Percentiles rank a stretch among this genome's conserved stretches.
Evolutionary conservation across 53 echinoderm and acorn worm genomes (phyloP).

Genomic region (Echinarachnius parma): DNA sequence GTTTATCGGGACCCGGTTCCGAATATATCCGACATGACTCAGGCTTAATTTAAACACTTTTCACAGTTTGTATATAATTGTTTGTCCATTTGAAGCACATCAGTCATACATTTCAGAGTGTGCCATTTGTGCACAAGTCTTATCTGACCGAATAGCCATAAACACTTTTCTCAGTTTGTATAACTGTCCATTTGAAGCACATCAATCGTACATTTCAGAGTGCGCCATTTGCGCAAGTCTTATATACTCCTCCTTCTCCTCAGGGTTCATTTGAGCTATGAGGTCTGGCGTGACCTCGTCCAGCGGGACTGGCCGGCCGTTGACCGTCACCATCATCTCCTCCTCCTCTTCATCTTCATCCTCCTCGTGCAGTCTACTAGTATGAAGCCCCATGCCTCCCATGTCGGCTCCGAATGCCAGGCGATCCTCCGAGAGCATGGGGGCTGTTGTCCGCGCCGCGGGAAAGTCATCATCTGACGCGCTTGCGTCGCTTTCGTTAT

Average conservation of each 20-base stretch:
- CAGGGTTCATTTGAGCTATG: constrained; percentile 75
- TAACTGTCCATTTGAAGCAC: background rate
- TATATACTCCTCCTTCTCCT: constrained; percentile 84
- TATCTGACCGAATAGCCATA: too few relatives aligned
- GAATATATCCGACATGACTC: too few relatives aligned
- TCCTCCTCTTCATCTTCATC: constrained; percentile 95
- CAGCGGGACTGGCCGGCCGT: constrained; percentile 65
- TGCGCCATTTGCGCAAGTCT: constrained; percentile 88
- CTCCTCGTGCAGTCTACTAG: constrained; percentile 64
- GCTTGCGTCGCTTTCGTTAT: constrained; percentile 91
- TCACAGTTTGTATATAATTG: too few relatives aligned
- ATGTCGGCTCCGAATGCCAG: constrained; percentile 32
- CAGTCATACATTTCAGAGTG: constrained; percentile 97
- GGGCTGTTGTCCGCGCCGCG: constrained; percentile 36
- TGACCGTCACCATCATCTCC: constrained; percentile 85
- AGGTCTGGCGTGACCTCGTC: constrained; percentile 85
- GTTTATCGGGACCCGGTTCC: too few relatives aligned
- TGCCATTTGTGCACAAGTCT: constrained; percentile 84
- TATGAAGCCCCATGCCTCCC: constrained; percentile 46
- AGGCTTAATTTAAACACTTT: too few relatives aligned
- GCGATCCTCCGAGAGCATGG: constrained; percentile 45
- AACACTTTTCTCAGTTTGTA: too few relatives aligned
- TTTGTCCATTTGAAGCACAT: constrained; percentile 3
- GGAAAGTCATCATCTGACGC: constrained; percentile 85
- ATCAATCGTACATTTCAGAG: constrained; percentile 94